phyloP scores from a whole-genome alignment of 2,888 invertebrate species.

The Drosophila emarginata region DNA sequence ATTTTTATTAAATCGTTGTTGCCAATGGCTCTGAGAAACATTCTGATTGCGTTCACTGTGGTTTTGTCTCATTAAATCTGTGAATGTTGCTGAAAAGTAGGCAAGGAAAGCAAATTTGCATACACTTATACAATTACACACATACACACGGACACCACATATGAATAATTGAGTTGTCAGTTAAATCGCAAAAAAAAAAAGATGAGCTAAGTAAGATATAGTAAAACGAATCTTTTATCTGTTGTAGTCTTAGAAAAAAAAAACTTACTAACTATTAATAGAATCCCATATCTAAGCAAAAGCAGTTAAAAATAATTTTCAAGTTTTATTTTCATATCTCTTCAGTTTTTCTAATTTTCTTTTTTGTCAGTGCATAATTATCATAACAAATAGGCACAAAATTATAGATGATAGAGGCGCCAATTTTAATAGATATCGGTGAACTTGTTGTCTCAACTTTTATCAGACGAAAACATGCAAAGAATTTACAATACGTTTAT shows the following conservation, averaged over 20 bases:
- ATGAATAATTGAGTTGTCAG: not conserved
- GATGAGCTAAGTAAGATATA: not conserved
- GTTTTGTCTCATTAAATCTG: conserved; percentile 12
- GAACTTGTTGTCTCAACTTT: conserved; percentile 14
- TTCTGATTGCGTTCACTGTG: conserved; percentile 17
- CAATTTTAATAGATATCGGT: not conserved
- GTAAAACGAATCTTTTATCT: not conserved
- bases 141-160: not conserved
- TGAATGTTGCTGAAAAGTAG: conserved; percentile 39
- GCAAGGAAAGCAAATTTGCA: conserved; percentile 31
- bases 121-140: conserved; percentile 5
- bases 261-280: no score
- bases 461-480: conserved; percentile 38
- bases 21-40: not conserved
- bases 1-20: conserved; percentile 40
- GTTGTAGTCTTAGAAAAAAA: no score
- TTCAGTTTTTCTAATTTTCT: not conserved
- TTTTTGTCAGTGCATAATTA: conserved; percentile 3
- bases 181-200: not conserved
- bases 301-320: not conserved
- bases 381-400: conserved; percentile 19
- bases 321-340: not conserved
- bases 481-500: conserved; percentile 6
- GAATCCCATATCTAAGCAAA: no score
- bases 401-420: conserved; percentile 29